These are phyloP conservation scores for Caenorhabditis afra DNA, from an alignment of 2,888 invertebrate species.

Conservation along the genomic window DNA sequence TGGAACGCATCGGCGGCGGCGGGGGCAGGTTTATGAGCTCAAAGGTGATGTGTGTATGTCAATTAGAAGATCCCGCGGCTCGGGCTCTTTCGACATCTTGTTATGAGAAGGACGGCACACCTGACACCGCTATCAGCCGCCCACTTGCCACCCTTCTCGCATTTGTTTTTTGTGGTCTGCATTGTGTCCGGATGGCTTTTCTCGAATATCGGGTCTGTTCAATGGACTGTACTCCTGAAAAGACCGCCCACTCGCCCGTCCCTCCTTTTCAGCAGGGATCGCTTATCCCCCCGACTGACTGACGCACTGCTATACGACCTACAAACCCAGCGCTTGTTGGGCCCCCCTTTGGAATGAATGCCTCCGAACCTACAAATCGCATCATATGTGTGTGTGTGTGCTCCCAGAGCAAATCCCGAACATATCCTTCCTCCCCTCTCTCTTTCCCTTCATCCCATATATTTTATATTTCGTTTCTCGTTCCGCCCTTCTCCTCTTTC, in stretches of 20 bases:
- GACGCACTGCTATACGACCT: too few species aligned
- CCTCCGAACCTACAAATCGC: too few species aligned
- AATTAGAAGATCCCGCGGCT: slow-evolving; percentile 16
- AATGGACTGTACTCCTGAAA: neutral
- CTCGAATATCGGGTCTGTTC: neutral
- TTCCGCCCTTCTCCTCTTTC: slow-evolving; percentile 4
- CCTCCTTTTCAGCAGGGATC: too few species aligned
- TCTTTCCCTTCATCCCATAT: neutral
- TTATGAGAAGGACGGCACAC: slow-evolving; percentile 18
- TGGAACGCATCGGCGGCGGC: neutral
- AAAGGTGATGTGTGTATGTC: slow-evolving; percentile 27
- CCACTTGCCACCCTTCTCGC: slow-evolving; percentile 8
- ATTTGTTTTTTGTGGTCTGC: neutral
- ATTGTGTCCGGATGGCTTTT: neutral
- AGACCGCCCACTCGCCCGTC: too few species aligned
- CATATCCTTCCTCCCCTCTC: too few species aligned
- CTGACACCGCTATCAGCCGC: slow-evolving; percentile 18
- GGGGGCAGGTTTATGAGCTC: slow-evolving; percentile 29
- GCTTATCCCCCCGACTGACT: too few species aligned
- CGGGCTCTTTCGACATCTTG: slow-evolving; percentile 24
- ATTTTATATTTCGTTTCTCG: too few species aligned
- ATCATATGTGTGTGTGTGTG: too few species aligned
- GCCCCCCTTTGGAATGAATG: too few species aligned
- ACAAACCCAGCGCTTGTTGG: too few species aligned
- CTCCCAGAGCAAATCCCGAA: too few species aligned